These are phyloP conservation scores for Drosophila mayri DNA, from an alignment of 1,140 invertebrate genomes.

Conservation along the genomic window DNA sequence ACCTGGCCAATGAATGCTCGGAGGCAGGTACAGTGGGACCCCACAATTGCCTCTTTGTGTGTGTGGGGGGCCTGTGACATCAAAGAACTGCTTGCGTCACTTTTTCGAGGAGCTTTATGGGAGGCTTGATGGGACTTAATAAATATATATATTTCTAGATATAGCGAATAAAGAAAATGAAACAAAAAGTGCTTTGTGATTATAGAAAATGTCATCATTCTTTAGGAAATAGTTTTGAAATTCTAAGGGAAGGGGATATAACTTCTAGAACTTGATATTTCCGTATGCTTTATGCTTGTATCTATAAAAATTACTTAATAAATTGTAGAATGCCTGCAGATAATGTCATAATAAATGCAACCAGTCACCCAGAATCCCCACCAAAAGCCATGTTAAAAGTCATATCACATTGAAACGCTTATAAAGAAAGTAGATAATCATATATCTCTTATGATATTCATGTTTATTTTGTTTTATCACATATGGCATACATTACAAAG, in stretches of 20 bases:
- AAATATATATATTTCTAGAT: neutral
- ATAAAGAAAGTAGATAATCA: conserved; percentile 4
- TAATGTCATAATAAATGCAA: neutral
- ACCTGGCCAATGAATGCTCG: conserved; percentile 21
- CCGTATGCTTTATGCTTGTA: neutral
- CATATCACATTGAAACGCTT: neutral
- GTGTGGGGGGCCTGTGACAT: conserved; percentile 21
- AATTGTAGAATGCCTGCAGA: too few species aligned
- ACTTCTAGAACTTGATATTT: neutral
- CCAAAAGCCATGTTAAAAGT: neutral
- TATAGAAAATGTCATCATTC: conserved; percentile 2
- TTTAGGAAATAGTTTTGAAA: neutral
- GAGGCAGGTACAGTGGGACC: conserved; percentile 22
- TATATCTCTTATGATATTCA: neutral
- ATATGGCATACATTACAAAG: conserved; percentile 39
- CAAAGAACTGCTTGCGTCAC: conserved; percentile 45
- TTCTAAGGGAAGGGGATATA: too few species aligned
- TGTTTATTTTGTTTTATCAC: neutral
- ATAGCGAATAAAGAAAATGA: neutral
- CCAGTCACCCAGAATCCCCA: neutral
- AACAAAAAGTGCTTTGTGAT: conserved; percentile 1
- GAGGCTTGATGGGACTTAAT: conserved; percentile 22
- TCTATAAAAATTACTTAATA: neutral
- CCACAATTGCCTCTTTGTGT: conserved; percentile 13
- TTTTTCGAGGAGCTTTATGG: conserved; percentile 23